phyloP scores from a whole-genome alignment of 2,797 vertebrate genomes.

The Chloroceryle amazona region DNA sequence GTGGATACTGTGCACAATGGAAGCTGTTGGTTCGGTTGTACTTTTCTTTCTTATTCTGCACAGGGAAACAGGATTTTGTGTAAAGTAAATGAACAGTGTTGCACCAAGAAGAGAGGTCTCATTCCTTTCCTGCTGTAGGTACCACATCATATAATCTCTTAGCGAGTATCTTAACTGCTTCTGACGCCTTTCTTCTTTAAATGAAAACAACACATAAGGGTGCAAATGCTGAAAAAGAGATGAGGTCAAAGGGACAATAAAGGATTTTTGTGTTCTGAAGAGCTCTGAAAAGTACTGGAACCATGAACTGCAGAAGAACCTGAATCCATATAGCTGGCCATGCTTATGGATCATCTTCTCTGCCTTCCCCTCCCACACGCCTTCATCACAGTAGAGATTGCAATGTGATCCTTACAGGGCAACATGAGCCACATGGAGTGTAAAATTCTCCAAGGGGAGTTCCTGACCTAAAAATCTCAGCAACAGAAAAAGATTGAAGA shows the following conservation, averaged over 20 bases:
- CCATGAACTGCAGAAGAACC: not conserved
- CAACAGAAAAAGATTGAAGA: not conserved
- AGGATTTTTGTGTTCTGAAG: not conserved
- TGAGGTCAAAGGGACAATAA: not conserved
- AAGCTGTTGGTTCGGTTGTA: conserved; percentile 2
- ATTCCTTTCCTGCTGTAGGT: not conserved
- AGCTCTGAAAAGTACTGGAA: not conserved
- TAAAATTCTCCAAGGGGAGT: conserved; percentile 25
- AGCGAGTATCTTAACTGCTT: not conserved
- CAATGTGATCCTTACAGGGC: not conserved
- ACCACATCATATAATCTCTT: not conserved
- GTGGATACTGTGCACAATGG: conserved; percentile 1
- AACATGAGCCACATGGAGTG: not conserved
- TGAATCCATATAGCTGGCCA: not conserved
- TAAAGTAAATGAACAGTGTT: conserved; percentile 8
- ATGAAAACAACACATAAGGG: not conserved
- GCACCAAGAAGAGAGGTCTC: not conserved
- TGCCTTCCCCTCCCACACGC: not conserved
- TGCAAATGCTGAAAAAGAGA: not conserved
- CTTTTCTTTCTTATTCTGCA: conserved; percentile 29
- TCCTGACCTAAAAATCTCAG: conserved; percentile 15
- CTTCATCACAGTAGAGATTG: not conserved
- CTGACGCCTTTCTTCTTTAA: not conserved
- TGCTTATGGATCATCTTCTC: not conserved
- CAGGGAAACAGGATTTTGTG: not conserved